A percentile compares a stretch with the other conserved stretches of the same genome.
Conservation (phyloP, 2,888 invertebrate genomes). For the Philhelius pedissequus region DNA sequence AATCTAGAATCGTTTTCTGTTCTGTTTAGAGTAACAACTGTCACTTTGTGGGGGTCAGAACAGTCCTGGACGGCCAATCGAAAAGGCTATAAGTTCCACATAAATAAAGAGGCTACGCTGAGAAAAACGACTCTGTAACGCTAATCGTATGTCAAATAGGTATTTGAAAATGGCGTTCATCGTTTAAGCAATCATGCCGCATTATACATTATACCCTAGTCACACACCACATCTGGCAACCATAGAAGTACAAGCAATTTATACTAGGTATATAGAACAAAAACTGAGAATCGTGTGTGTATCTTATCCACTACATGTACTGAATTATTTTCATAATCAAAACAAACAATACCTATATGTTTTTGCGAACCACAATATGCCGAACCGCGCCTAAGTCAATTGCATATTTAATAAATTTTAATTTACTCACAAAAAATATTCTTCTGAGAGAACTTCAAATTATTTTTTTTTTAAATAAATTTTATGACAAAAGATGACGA, state of each 20-base stretch:
- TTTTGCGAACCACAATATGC: not conserved
- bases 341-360: constrained; percentile 4
- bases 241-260: not conserved
- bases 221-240: not conserved
- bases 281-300: not conserved
- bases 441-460: not conserved
- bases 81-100: too few relatives aligned
- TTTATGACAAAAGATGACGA: not conserved
- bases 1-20: too few relatives aligned
- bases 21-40: too few relatives aligned
- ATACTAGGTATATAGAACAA: not conserved
- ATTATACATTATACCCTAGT: too few relatives aligned
- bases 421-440: not conserved
- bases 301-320: not conserved
- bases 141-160: too few relatives aligned
- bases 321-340: not conserved
- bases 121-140: too few relatives aligned
- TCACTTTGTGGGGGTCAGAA: too few relatives aligned
- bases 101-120: too few relatives aligned
- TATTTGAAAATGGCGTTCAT: too few relatives aligned
- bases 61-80: too few relatives aligned
- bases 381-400: not conserved
- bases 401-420: not conserved
- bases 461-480: not conserved
- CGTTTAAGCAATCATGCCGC: too few relatives aligned